phyloP scores from a whole-genome alignment of 2,888 invertebrate genomes.

The Eucera pruinosa region DNA sequence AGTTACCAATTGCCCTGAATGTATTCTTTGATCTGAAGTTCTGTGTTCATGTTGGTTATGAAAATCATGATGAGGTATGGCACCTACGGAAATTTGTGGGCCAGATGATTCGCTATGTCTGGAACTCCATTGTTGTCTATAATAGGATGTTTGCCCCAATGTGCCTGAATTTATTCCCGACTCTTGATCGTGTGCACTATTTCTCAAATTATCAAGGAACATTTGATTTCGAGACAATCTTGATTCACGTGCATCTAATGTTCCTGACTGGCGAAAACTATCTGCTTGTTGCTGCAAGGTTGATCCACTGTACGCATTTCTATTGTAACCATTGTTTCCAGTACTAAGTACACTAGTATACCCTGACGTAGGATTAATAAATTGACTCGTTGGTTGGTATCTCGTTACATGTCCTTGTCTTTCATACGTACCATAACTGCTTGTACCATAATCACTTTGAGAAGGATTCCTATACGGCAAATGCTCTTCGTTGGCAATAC shows the following conservation, averaged over 20 bases:
- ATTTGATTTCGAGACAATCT: conserved; percentile 35
- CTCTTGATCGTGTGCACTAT: conserved; percentile 44
- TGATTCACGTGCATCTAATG: conserved; percentile 39
- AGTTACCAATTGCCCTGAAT: conserved; percentile 45
- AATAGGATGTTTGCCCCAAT: conserved; percentile 44
- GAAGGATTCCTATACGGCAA: conserved; percentile 38
- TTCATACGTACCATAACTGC: conserved; percentile 45
- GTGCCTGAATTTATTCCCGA: conserved; percentile 15
- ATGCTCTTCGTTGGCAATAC: conserved; percentile 19
- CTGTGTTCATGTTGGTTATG: too few species aligned
- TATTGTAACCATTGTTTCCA: conserved; percentile 34
- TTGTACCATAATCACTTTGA: conserved; percentile 30
- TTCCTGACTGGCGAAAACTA: conserved; percentile 21
- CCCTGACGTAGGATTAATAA: conserved; percentile 39
- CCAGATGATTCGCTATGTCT: conserved; percentile 47
- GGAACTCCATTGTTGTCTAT: conserved; percentile 70
- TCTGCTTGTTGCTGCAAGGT: conserved; percentile 25
- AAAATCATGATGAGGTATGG: conserved; percentile 17
- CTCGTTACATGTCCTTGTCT: conserved; percentile 24
- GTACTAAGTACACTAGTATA: conserved; percentile 26
- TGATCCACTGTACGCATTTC: conserved; percentile 8
- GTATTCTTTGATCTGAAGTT: conserved; percentile 19
- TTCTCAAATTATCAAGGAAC: conserved; percentile 22
- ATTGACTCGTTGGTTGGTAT: conserved; percentile 33
- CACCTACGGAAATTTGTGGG: conserved; percentile 16